Conservation (phyloP, 2,888 invertebrate genomes). For the Tridacna crocea region DNA sequence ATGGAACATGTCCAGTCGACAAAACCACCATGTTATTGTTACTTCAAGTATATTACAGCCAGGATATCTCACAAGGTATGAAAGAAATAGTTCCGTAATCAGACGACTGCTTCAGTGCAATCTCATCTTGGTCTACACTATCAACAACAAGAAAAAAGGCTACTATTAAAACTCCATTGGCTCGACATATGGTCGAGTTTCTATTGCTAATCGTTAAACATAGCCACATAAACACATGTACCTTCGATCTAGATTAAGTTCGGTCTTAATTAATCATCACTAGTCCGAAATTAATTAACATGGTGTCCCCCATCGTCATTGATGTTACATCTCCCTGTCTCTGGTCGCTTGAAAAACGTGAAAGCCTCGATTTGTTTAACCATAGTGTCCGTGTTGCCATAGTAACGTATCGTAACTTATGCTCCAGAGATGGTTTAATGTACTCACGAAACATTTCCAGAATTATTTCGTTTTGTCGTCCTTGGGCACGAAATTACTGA, state of each 20-base stretch:
- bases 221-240: no score
- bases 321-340: constrained; percentile 4
- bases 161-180: no score
- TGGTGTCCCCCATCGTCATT: constrained; percentile 9
- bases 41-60: no score
- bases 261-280: neutral
- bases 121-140: no score
- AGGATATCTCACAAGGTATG: no score
- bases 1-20: no score
- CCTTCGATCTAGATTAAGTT: neutral
- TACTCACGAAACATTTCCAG: constrained; percentile 1
- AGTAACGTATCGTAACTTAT: constrained; percentile 20
- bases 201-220: no score
- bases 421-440: constrained; percentile 19
- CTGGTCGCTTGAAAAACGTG: constrained; percentile 17
- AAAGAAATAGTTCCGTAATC: no score
- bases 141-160: no score
- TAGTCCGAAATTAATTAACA: constrained; percentile 14
- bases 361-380: constrained; percentile 8
- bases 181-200: no score
- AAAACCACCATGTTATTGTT: no score
- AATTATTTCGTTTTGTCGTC: constrained; percentile 7
- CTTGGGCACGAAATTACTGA: constrained; percentile 12
- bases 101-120: no score
- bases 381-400: constrained; percentile 13